These are phyloP conservation scores for Pocillopora verrucosa DNA, from an alignment of 64 coral and sea anemone species.

Conservation along the genomic window DNA sequence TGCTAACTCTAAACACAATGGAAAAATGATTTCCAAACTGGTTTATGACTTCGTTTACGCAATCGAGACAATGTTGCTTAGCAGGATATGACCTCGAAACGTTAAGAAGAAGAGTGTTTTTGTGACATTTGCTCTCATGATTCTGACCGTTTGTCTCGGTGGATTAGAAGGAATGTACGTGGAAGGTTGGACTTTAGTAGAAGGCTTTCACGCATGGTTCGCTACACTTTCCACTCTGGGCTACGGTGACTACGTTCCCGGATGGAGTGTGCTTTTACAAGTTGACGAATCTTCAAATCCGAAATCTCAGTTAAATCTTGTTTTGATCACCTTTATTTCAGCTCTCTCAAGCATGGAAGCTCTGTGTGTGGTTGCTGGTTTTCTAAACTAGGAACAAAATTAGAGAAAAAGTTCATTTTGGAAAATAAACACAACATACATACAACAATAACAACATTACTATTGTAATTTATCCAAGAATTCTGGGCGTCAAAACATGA, in stretches of 20 bases:
- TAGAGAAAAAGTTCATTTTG: too few species aligned
- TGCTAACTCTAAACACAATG: conserved; percentile 31
- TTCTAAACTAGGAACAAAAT: not conserved
- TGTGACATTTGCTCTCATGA: conserved; percentile 38
- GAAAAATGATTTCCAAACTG: conserved; percentile 15
- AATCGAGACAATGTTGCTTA: not conserved
- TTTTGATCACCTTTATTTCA: not conserved
- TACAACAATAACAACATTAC: too few species aligned
- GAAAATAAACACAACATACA: too few species aligned
- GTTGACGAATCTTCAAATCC: not conserved
- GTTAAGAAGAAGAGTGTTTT: conserved; percentile 20
- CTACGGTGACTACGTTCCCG: conserved; percentile 42
- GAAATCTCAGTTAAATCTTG: not conserved
- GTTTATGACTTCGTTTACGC: conserved; percentile 7
- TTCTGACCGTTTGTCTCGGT: conserved; percentile 8
- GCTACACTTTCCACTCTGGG: conserved; percentile 38
- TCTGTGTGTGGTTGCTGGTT: not conserved
- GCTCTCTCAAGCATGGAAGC: not conserved
- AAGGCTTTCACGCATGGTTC: conserved; percentile 43
- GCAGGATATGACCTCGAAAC: not conserved
- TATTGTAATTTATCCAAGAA: too few species aligned
- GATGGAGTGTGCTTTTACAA: not conserved
- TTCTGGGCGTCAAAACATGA: too few species aligned
- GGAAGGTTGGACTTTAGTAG: conserved; percentile 48
- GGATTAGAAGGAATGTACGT: conserved; percentile 3